Base-by-base conservation (phyloP, 2,797 vertebrate species). In the Neosalanx taihuensis region DNA sequence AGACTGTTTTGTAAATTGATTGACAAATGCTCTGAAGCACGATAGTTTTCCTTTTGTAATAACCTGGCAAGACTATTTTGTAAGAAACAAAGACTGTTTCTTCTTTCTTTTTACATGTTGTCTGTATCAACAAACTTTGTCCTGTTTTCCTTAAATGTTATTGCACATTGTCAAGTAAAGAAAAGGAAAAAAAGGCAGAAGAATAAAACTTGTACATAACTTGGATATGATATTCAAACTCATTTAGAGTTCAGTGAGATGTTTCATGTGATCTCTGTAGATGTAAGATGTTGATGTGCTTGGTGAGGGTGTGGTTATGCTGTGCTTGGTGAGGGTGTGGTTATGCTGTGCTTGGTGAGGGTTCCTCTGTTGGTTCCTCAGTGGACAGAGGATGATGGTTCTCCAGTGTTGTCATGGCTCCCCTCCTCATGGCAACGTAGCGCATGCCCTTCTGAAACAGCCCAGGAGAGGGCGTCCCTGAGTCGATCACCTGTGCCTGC, bases 1-100 rank as follows among this genome's bases (percentile, higher is more conserved):
- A 26, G 23, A 26, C 23, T 26, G 23, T 26, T 73, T 67, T 79
- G 67, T 69, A 71, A 72, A 79, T 78, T 81, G 63, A 72, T 63
- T 20, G 71, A 74, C 26, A 58, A 75, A 74, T 23, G 15, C 23
- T 26, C 46, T 41, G 23, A 56, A 41, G 59, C 56, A 7, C 26
- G 30, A 63, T 53, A 20, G n/a, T 30, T 17, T 57, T 41, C 18
- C 62, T 31, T 10, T 56, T 64, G 67, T 58, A 64, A 35, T 9
- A 46, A 46, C 41, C 41, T 46, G 41, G 12, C 7, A 46, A 46
- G 41, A 46, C 41, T 46, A 46, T 46, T 46, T 46, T 46, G 41
- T 46, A 46, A 46, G 41, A 46, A 46, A 46, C 41, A 46, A 46
- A 46, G 10, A 46, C 41, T 9, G 23, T 26, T 26, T 26, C 23